Evolutionary conservation across 2,113 vertebrate genomes (phyloP), one percentile per base, ranked within the genome.

Genomic region (Motacilla tschutschensis): DNA sequence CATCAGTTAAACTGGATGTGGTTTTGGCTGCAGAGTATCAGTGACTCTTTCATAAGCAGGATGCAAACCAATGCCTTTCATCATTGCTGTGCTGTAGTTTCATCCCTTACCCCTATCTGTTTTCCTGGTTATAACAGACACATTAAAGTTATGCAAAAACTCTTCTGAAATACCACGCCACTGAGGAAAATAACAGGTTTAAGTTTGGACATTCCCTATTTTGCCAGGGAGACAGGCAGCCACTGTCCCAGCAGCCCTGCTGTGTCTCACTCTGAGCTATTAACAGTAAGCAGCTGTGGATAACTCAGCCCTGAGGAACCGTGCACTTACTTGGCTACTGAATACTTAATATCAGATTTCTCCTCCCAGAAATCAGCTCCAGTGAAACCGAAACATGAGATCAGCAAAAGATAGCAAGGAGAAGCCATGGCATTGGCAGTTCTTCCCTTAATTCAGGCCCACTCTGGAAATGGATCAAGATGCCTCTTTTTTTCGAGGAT

Each of bases 281-380:
- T 90, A 85, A 73, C 33, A 51, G 72, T 35, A 54, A 82, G 62
- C 93, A 90, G 93, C 88, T 90, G 84, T 62, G 82, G 82, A 85
- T 91, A 92, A 85, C 91, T 91, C 54, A 63, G 86, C 81, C 48
- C 43, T 10, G 8, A 84, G 84, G 74, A 80, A 54, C 54, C 2
- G 0, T 28, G 62, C 51, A 14, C 43, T 79, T 26, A 41, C 47
- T 66, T 55, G 73, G 76, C 79, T 36, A 72, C 85, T 72, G 76
- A 91, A 90, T 80, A 73, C 54, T 92, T 25, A n/a, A 72, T 85
- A 91, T 88, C 79, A 35, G 55, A 85, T 94, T 94, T 90, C 90
- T 84, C 11, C 51, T 90, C 48, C 50, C 50, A 3, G 31, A 94
- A 90, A 90, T 94, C 83, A 85, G 64, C 82, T 83, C 33, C 20